A percentile compares a stretch with the other conserved stretches of the same genome.
Evolutionary conservation across 2,113 vertebrate genomes (phyloP).

Genomic region (Bambusicola thoracicus): DNA sequence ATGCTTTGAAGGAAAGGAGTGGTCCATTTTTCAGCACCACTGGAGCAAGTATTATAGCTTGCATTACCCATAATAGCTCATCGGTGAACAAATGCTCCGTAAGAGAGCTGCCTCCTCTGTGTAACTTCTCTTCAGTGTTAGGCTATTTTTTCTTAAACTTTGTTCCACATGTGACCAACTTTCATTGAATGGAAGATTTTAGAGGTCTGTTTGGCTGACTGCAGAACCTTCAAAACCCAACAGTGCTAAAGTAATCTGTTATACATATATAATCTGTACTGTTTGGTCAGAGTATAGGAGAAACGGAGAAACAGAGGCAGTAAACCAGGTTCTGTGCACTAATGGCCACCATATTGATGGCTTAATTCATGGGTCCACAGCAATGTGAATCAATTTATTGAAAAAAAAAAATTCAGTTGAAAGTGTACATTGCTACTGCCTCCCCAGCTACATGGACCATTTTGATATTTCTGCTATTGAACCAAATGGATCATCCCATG

Average conservation of each 20-base stretch:
- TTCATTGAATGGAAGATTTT: not conserved
- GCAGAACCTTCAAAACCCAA: not conserved
- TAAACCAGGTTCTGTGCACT: not conserved
- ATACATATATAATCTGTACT: not conserved
- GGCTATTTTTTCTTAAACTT: not conserved
- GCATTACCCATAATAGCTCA: not conserved
- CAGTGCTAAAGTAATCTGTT: not conserved
- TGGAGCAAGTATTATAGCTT: not conserved
- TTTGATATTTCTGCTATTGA: not conserved
- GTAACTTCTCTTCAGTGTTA: not conserved
- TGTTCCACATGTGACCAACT: not conserved
- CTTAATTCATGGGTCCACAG: not conserved
- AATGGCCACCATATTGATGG: not conserved
- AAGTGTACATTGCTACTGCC: not conserved
- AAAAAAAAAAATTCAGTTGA: not conserved
- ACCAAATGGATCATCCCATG: not conserved
- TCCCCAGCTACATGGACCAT: not conserved
- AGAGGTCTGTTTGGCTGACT: not conserved
- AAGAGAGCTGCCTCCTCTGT: not conserved
- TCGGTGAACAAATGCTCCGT: not conserved
- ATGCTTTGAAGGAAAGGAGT: not conserved
- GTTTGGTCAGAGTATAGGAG: not conserved
- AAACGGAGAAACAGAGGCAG: not conserved
- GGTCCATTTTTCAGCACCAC: not conserved
- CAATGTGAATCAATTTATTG: not conserved